These are phyloP conservation scores for Simalia tracyae DNA, from an alignment of 2,797 vertebrate genomes.

Conservation along the genomic window DNA sequence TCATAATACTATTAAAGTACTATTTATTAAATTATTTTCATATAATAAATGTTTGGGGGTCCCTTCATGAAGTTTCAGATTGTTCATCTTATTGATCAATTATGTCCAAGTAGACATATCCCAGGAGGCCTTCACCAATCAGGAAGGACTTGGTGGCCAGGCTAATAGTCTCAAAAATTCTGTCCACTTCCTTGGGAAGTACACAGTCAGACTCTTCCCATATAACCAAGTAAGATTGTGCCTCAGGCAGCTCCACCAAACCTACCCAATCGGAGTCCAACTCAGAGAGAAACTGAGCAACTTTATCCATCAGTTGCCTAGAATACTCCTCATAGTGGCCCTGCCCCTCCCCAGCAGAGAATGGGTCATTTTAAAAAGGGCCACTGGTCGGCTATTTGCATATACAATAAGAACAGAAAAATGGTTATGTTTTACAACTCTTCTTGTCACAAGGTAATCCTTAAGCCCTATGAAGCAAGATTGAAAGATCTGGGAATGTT, in stretches of 20 bases:
- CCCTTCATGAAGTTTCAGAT: background rate
- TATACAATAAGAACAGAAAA: background rate
- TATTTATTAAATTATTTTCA: background rate
- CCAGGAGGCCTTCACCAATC: background rate
- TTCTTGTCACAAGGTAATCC: background rate
- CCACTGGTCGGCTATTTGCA: background rate
- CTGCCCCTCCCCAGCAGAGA: background rate
- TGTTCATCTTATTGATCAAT: background rate
- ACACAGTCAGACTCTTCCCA: background rate
- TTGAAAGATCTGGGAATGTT: background rate
- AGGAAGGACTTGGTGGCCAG: background rate
- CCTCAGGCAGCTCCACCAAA: background rate
- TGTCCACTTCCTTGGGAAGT: background rate
- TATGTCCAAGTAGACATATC: background rate
- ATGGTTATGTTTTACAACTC: background rate
- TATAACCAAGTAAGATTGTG: background rate
- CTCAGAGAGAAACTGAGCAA: background rate
- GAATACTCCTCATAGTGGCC: background rate
- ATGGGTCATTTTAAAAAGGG: background rate
- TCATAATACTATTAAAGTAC: background rate
- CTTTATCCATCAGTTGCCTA: background rate
- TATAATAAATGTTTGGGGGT: background rate
- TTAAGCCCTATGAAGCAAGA: background rate
- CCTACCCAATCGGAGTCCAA: background rate
- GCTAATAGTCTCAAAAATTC: background rate